Evolutionary conservation across 1,140 invertebrate species (phyloP).

Genomic region (Drosophila hydei): DNA sequence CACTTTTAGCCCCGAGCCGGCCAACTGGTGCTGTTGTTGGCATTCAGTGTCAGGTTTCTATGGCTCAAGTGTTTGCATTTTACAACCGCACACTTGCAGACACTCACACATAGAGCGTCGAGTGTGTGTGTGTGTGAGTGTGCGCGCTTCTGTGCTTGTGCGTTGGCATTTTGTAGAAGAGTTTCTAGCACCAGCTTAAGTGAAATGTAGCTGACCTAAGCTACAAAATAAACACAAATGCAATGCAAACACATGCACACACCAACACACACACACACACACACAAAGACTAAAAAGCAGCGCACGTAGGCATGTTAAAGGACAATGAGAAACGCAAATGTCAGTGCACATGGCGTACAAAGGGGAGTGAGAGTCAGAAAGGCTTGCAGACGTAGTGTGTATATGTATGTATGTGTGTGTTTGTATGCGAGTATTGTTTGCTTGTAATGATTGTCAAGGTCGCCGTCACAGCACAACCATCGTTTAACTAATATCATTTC

Average conservation of each 20-base stretch:
- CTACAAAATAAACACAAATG: slow-evolving; percentile 63
- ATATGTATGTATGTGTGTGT: slow-evolving; percentile 2
- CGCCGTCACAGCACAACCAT: slow-evolving; percentile 30
- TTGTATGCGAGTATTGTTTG: too few species aligned
- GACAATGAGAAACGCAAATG: slow-evolving; percentile 41
- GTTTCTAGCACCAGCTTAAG: slow-evolving; percentile 56
- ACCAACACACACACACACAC: neutral
- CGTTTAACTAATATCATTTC: slow-evolving; percentile 38
- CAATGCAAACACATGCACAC: slow-evolving; percentile 27
- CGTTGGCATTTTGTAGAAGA: slow-evolving; percentile 52
- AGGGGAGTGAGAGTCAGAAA: neutral
- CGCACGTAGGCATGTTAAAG: slow-evolving; percentile 28
- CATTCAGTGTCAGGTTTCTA: slow-evolving; percentile 63
- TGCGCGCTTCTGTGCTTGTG: slow-evolving; percentile 47
- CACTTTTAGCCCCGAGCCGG: slow-evolving; percentile 6
- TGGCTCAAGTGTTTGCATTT: slow-evolving; percentile 78
- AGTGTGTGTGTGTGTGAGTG: slow-evolving; percentile 33
- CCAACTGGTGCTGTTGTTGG: slow-evolving; percentile 31
- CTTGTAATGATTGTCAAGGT: slow-evolving; percentile 47
- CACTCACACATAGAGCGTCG: slow-evolving; percentile 3
- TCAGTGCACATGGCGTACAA: slow-evolving; percentile 25
- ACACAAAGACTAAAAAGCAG: slow-evolving; percentile 9
- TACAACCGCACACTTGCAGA: slow-evolving; percentile 62
- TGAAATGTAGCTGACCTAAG: slow-evolving; percentile 81
- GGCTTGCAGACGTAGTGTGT: neutral